phyloP scores from a whole-genome alignment of 2,797 vertebrate genomes.

The Anguilla pacifica region DNA sequence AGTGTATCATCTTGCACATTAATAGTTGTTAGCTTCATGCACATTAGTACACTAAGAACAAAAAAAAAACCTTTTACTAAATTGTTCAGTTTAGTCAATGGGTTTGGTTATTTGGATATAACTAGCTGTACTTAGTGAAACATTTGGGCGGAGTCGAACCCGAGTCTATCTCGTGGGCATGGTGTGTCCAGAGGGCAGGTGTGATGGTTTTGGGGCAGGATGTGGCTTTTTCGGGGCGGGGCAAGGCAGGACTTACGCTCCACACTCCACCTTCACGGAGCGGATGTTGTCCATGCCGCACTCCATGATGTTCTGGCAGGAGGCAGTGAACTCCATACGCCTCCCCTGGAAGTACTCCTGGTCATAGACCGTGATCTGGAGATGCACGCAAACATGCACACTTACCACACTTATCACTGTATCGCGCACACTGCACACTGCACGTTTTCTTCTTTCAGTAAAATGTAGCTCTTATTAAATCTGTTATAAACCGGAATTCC shows the following conservation, averaged over 20 bases:
- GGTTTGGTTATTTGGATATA: not conserved
- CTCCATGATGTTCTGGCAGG: constrained; percentile 90
- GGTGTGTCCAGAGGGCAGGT: not conserved
- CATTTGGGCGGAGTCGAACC: not conserved
- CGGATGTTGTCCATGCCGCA: constrained; percentile 86
- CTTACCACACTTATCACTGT: constrained; percentile 36
- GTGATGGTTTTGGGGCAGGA: not conserved
- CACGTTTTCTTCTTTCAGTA: not conserved
- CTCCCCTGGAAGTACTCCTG: constrained; percentile 97
- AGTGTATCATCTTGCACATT: not conserved
- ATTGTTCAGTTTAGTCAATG: not conserved
- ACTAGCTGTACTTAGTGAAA: not conserved
- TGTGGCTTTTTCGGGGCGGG: not conserved
- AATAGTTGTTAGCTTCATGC: not conserved
- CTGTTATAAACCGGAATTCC: not conserved
- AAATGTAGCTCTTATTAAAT: not conserved
- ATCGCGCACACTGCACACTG: not conserved
- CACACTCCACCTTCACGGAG: constrained; percentile 92
- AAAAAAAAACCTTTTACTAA: not conserved
- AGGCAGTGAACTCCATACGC: constrained; percentile 87
- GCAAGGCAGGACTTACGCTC: constrained; percentile 80
- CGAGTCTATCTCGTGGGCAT: no score
- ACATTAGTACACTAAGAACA: not conserved
- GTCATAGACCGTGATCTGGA: constrained; percentile 91
- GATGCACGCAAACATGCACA: constrained; percentile 28